phyloP scores from a whole-genome alignment of 2,113 vertebrate species.

The Gallinago media region DNA sequence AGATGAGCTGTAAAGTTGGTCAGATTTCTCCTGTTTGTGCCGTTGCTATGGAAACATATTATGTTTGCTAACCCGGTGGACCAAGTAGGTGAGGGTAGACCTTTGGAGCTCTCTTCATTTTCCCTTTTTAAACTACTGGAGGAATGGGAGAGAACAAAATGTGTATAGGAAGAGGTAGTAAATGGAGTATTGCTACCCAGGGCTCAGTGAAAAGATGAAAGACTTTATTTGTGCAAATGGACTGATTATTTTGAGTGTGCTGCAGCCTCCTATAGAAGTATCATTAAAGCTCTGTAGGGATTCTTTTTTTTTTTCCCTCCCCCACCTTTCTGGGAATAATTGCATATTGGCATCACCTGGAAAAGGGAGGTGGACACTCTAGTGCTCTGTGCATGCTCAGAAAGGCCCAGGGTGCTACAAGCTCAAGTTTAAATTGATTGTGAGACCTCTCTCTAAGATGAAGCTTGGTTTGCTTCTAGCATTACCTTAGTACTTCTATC shows the following conservation, averaged over 20 bases:
- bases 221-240: background rate
- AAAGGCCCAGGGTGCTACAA: background rate
- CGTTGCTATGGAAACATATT: constrained; percentile 30
- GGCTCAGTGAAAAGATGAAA: background rate
- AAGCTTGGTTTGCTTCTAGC: background rate
- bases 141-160: background rate
- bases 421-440: background rate
- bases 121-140: background rate
- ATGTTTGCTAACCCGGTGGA: background rate
- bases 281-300: background rate
- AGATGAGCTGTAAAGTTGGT: background rate
- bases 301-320: background rate
- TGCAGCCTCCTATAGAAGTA: background rate
- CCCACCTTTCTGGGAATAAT: background rate
- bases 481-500: background rate
- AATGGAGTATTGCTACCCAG: background rate
- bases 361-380: background rate
- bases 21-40: background rate
- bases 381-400: background rate
- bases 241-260: background rate
- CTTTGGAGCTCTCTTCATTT: background rate
- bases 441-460: rapidly evolving
- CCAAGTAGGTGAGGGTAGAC: background rate
- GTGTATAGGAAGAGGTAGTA: background rate
- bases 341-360: background rate